A percentile compares a stretch with the other conserved stretches of the same genome.
Conservation (phyloP, 1,140 invertebrate genomes). For the Pseudomyrmex flavicornis region DNA sequence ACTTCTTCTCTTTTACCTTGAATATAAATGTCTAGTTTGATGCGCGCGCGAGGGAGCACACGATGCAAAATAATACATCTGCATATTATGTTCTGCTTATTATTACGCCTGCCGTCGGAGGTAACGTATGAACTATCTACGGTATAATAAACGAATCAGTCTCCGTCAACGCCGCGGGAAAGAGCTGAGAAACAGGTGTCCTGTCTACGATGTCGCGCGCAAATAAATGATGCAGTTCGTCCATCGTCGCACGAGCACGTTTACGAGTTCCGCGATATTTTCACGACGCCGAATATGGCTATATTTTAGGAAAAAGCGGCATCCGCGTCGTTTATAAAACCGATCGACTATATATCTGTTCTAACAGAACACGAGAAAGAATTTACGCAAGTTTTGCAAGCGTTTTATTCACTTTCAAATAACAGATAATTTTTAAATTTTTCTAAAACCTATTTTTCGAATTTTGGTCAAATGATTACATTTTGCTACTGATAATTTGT, state of each 20-base stretch:
- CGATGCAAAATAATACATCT: slow-evolving; percentile 42
- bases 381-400: no score
- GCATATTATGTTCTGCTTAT: slow-evolving; percentile 46
- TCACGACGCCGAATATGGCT: background rate
- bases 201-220: slow-evolving; percentile 65
- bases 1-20: background rate
- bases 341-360: background rate
- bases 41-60: background rate
- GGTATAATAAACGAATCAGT: slow-evolving; percentile 62
- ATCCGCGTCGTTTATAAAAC: slow-evolving; percentile 16
- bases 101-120: slow-evolving; percentile 35
- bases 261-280: slow-evolving; percentile 46
- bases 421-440: no score
- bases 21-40: slow-evolving; percentile 34
- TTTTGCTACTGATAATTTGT: no score
- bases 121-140: slow-evolving; percentile 54
- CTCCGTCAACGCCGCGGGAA: slow-evolving; percentile 25
- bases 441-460: no score
- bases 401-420: no score
- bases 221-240: slow-evolving; percentile 64
- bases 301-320: slow-evolving; percentile 1
- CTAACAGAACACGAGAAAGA: background rate
- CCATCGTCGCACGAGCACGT: slow-evolving; percentile 22
- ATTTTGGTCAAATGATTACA: no score
- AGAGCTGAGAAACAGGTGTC: slow-evolving; percentile 60